Evolutionary conservation across 2,113 vertebrate genomes (phyloP).

Genomic region (Porphyrio hochstetteri): DNA sequence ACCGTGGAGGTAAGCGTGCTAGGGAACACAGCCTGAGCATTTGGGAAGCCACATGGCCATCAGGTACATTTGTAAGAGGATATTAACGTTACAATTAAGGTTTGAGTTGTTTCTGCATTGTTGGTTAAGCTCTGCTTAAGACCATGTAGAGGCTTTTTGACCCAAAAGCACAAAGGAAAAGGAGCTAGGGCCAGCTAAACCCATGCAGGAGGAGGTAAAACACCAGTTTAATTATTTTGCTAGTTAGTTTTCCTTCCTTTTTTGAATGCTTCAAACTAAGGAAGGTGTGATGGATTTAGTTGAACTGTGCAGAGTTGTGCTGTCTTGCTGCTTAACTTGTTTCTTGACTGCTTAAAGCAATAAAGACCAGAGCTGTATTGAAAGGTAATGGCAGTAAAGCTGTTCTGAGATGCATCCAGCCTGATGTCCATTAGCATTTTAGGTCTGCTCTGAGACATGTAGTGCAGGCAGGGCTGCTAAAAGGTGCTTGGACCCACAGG

Average conservation of each 20-base stretch:
- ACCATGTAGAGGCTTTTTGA: background rate
- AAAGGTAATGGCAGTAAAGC: background rate
- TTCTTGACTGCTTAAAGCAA: background rate
- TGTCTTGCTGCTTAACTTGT: background rate
- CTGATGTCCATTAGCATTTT: background rate
- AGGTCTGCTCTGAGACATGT: background rate
- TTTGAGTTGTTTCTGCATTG: background rate
- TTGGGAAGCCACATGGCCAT: background rate
- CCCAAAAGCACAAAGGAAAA: background rate
- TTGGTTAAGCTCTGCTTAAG: background rate
- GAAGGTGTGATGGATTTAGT: background rate
- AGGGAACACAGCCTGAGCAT: background rate
- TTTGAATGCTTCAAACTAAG: background rate
- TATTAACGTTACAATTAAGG: background rate
- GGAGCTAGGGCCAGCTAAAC: background rate
- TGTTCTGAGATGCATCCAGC: background rate
- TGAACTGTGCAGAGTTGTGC: background rate
- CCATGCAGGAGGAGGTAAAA: background rate
- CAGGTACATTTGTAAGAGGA: background rate
- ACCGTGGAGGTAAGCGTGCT: slow-evolving; percentile 85
- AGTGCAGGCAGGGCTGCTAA: background rate
- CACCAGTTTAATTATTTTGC: background rate
- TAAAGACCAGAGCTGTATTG: background rate
- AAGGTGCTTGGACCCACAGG: background rate
- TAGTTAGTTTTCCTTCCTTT: background rate